phyloP scores from a whole-genome alignment of 1,140 invertebrate species.

The Acyrthosiphon pisum region DNA sequence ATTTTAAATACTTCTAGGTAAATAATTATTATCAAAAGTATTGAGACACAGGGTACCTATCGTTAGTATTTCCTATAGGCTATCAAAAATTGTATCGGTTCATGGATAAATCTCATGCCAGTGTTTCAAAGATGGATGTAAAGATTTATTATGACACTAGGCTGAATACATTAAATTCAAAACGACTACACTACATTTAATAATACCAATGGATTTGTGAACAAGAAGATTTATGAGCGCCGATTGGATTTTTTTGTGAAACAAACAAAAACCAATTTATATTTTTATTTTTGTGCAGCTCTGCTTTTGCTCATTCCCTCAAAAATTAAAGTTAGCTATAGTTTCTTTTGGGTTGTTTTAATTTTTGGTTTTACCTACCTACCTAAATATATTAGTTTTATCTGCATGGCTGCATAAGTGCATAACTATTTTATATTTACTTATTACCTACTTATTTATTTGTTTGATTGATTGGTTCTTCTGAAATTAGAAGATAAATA shows the following conservation, averaged over 20 bases:
- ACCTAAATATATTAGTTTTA: no score
- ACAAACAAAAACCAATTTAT: neutral
- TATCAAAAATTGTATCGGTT: neutral
- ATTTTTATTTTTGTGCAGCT: neutral
- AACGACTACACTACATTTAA: neutral
- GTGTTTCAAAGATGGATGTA: neutral
- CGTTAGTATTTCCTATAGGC: neutral
- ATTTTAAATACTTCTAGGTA: neutral
- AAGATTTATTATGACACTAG: neutral
- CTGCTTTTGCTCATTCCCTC: neutral
- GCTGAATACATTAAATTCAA: slow-evolving; percentile 28
- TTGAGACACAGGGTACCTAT: neutral
- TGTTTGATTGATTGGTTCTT: neutral
- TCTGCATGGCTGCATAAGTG: no score
- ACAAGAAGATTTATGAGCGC: neutral
- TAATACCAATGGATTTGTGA: neutral
- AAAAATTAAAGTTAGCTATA: neutral
- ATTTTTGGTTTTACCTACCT: neutral
- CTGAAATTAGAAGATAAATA: neutral
- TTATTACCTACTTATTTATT: neutral
- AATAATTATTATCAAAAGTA: neutral
- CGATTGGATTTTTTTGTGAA: neutral
- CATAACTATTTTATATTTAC: neutral
- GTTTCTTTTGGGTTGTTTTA: neutral
- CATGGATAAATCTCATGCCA: neutral